Percentiles rank a stretch among this genome's conserved stretches.
Evolutionary conservation across 1,140 invertebrate species (phyloP).

Genomic region (Sycobia sp.): DNA sequence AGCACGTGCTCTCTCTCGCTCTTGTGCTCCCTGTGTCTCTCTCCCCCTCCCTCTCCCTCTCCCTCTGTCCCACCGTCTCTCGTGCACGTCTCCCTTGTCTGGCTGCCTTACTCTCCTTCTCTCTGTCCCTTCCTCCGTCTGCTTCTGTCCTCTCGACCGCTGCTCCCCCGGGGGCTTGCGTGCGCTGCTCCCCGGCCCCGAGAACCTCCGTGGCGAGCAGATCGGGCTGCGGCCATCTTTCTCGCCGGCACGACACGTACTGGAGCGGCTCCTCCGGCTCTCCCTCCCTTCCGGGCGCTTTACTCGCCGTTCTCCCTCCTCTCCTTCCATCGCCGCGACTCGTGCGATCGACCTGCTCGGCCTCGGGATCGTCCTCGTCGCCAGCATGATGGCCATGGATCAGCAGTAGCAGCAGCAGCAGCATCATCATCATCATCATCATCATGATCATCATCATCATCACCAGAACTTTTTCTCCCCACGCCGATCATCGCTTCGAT

Average conservation of each 20-base stretch:
- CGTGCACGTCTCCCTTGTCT: too few relatives aligned
- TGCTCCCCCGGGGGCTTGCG: too few relatives aligned
- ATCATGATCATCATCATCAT: neutral
- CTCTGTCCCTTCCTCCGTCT: too few relatives aligned
- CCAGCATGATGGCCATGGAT: neutral
- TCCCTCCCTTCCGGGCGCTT: neutral
- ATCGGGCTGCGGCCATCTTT: conserved; percentile 8
- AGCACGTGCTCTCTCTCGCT: conserved; percentile 5
- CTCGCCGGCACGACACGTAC: neutral
- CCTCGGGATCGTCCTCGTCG: neutral
- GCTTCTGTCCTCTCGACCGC: too few relatives aligned
- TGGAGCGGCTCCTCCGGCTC: neutral
- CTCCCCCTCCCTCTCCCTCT: too few relatives aligned
- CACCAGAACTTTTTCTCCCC: conserved; percentile 15
- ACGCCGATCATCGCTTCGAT: neutral
- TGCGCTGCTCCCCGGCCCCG: too few relatives aligned
- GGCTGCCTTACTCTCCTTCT: too few relatives aligned
- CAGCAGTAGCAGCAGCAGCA: too few relatives aligned
- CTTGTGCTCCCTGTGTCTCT: too few relatives aligned
- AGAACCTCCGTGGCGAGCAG: too few relatives aligned
- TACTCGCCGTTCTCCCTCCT: neutral
- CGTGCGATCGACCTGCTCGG: neutral
- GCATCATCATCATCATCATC: too few relatives aligned
- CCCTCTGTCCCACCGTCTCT: too few relatives aligned
- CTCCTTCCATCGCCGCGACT: neutral